phyloP scores from a whole-genome alignment of 2,888 invertebrate genomes.

The Tineola bisselliella region DNA sequence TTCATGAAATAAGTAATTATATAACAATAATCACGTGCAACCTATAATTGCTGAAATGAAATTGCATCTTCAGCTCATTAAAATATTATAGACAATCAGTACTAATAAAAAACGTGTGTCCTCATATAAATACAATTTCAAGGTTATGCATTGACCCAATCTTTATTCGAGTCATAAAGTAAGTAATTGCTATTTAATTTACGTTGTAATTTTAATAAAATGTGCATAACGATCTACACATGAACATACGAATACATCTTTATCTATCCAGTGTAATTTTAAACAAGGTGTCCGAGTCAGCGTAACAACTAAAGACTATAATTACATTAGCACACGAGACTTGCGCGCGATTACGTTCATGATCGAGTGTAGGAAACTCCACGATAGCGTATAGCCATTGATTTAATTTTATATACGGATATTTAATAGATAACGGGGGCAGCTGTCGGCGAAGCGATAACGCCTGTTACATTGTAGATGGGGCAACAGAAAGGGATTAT shows the following conservation, averaged over 20 bases:
- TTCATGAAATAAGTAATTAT: too few species aligned
- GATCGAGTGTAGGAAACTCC: background rate
- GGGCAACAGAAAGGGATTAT: background rate
- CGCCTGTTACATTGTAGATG: background rate
- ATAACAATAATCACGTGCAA: background rate
- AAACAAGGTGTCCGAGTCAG: too few species aligned
- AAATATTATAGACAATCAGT: background rate
- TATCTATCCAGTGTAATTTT: too few species aligned
- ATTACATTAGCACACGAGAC: background rate
- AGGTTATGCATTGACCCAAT: background rate
- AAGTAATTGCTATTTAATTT: too few species aligned
- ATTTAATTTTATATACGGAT: background rate
- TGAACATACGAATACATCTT: too few species aligned
- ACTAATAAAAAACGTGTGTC: background rate
- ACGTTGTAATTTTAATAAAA: too few species aligned
- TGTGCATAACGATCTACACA: too few species aligned
- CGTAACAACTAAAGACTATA: background rate
- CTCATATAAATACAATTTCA: background rate
- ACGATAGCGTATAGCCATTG: background rate
- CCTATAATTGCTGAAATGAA: background rate
- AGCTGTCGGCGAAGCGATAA: slow-evolving; percentile 2
- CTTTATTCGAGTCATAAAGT: too few species aligned
- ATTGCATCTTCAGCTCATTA: background rate
- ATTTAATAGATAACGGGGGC: background rate
- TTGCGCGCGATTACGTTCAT: background rate